These are phyloP conservation scores for Sebastes kiyomatsui DNA, from an alignment of 2,797 vertebrate genomes.

Conservation along the genomic window DNA sequence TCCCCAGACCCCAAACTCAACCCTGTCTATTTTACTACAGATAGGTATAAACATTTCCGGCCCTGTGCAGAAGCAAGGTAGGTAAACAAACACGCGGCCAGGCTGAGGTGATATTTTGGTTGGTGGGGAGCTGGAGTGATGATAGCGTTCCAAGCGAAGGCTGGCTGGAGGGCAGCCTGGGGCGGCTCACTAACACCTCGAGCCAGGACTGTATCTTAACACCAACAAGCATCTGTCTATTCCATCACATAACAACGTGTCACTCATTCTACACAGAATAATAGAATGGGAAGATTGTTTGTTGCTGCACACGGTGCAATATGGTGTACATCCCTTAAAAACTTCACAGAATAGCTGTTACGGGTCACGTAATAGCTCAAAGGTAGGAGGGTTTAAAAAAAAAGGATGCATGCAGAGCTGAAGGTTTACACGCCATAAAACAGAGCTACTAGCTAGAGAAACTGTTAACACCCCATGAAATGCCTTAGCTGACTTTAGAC, in stretches of 20 bases:
- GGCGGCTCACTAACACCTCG: constrained; percentile 77
- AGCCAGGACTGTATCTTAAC: constrained; percentile 72
- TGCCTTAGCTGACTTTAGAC: constrained; percentile 54
- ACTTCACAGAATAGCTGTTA: constrained; percentile 36
- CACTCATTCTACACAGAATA: constrained; percentile 60
- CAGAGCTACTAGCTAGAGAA: constrained; percentile 48
- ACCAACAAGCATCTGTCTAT: constrained; percentile 78
- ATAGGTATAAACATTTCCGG: constrained; percentile 67
- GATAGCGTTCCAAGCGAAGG: constrained; percentile 65
- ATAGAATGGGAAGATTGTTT: constrained; percentile 38
- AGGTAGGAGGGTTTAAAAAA: constrained; percentile 46
- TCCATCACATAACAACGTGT: constrained; percentile 70
- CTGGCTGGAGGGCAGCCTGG: constrained; percentile 75
- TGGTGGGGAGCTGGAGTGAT: constrained; percentile 68
- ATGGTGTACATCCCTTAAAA: constrained; percentile 35
- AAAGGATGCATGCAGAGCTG: constrained; percentile 44
- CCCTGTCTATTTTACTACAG: constrained; percentile 74
- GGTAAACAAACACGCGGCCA: constrained; percentile 72
- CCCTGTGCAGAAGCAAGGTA: constrained; percentile 58
- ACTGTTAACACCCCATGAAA: constrained; percentile 74
- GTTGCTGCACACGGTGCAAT: constrained; percentile 37
- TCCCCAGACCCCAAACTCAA: constrained; percentile 33
- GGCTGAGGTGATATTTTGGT: constrained; percentile 57
- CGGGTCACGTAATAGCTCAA: constrained; percentile 33
- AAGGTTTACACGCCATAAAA: constrained; percentile 72